Evolutionary conservation across 2,888 invertebrate genomes (phyloP), one percentile per base, ranked within the genome.

Genomic region (Hesperia comma): DNA sequence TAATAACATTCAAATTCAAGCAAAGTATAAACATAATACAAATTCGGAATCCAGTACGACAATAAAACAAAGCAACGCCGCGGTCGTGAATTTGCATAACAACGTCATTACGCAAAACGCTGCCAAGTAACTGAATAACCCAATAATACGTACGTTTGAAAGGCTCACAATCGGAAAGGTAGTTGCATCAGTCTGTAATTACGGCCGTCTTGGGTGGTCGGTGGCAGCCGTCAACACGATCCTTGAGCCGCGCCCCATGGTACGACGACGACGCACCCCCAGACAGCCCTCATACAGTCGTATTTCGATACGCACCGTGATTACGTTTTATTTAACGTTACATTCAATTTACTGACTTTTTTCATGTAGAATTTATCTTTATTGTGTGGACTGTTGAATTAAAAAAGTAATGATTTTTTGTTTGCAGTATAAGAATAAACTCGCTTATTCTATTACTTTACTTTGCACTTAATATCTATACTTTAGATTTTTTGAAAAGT

Each of bases 271-370:
- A 79, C 80, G 75, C 78, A 76, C 74, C 77, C 77, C 71, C 75
- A 76, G 75, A 70, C 75, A 76, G 75, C 72, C 77, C 75, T 74
- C 71, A 26, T 17, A n/a, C 53, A 41, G 70, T 71, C 73, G 78
- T 74, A 74, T 88, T 91, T 89, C 86, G 88, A 86, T 87, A 89
- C 85, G 87, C 87, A 87, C 80, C 87, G 86, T 80, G 78, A 77
- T 79, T 78, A 19, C 15, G 4, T 49, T 41, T 58, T 41, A 15
- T 41, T 17, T 57, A 32, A 37, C 2, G 51, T 58, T 53, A 26
- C 41, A 58, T 64, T 58, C 21, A 32, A 12, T 57, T 63, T 26
- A 49, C 26, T 5, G 2, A 26, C 26, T 26, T 26, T 26, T 26
- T 26, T 26, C 26, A n/a, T n/a, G n/a, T n/a, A n/a, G n/a, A n/a